phyloP scores from a whole-genome alignment of 2,888 invertebrate species.

The Microctonus brassicae region DNA sequence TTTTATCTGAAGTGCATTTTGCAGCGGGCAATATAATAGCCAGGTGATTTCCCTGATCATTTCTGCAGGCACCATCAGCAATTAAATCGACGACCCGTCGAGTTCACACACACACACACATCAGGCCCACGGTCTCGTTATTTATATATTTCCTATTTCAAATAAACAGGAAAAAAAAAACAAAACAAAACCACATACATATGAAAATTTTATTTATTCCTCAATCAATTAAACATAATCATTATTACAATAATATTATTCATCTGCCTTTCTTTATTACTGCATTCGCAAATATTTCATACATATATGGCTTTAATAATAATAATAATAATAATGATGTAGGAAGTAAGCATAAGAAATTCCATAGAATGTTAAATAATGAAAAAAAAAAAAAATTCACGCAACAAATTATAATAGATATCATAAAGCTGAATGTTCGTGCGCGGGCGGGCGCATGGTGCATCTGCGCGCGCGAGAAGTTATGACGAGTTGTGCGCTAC shows the following conservation, averaged over 20 bases:
- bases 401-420: constrained; percentile 5
- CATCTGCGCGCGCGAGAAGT: constrained; percentile 49
- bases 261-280: not conserved
- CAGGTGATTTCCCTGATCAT: constrained; percentile 6
- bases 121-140: not conserved
- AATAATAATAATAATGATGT: not conserved
- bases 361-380: not conserved
- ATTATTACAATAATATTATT: not conserved
- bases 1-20: not conserved
- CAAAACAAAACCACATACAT: too few species aligned
- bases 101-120: not conserved
- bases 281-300: not conserved
- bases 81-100: constrained; percentile 23
- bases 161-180: not conserved
- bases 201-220: not conserved
- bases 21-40: constrained; percentile 7
- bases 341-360: not conserved
- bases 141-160: not conserved
- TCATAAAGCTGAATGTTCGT: not conserved
- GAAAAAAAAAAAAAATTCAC: not conserved
- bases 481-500: constrained; percentile 48
- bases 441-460: constrained; percentile 16
- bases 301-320: not conserved
- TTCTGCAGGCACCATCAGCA: constrained; percentile 14
- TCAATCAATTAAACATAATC: not conserved